phyloP scores from a whole-genome alignment of 2,113 vertebrate genomes.

The Toxotes jaculatrix region DNA sequence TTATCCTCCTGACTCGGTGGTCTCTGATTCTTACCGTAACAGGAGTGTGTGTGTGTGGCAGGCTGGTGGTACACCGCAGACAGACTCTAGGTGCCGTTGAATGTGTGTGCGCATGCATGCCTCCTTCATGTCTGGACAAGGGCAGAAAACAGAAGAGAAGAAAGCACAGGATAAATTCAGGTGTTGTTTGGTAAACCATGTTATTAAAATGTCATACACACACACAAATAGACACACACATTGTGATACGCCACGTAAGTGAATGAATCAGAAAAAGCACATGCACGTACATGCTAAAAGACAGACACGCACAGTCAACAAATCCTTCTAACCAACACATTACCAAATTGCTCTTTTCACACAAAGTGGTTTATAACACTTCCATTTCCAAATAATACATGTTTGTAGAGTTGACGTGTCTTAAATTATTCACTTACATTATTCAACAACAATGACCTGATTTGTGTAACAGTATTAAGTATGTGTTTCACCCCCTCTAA shows the following conservation, averaged over 20 bases:
- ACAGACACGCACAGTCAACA: constrained; percentile 4
- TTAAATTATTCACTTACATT: constrained; percentile 15
- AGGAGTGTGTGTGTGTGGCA: constrained; percentile 25
- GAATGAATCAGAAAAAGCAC: constrained; percentile 22
- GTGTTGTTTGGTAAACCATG: constrained; percentile 69
- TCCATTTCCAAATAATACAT: constrained; percentile 13
- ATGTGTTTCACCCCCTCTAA: constrained; percentile 10
- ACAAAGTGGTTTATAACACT: constrained; percentile 1
- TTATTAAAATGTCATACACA: constrained; percentile 62
- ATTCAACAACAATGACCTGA: constrained; percentile 43
- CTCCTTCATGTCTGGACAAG: constrained; percentile 79
- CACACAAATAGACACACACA: background rate
- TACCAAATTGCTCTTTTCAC: background rate
- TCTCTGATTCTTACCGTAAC: constrained; percentile 67
- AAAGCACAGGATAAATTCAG: constrained; percentile 65
- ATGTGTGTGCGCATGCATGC: constrained; percentile 46
- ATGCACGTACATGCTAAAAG: constrained; percentile 6
- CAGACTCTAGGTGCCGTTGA: constrained; percentile 63
- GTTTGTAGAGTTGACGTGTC: constrained; percentile 28
- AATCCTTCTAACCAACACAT: constrained; percentile 4
- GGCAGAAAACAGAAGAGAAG: constrained; percentile 68
- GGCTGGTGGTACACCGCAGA: constrained; percentile 71
- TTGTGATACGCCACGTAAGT: background rate
- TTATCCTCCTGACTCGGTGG: constrained; percentile 57
- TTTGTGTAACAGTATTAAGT: constrained; percentile 32